Evolutionary conservation across 1,140 invertebrate species (phyloP).

Genomic region (Drosophila santomea): DNA sequence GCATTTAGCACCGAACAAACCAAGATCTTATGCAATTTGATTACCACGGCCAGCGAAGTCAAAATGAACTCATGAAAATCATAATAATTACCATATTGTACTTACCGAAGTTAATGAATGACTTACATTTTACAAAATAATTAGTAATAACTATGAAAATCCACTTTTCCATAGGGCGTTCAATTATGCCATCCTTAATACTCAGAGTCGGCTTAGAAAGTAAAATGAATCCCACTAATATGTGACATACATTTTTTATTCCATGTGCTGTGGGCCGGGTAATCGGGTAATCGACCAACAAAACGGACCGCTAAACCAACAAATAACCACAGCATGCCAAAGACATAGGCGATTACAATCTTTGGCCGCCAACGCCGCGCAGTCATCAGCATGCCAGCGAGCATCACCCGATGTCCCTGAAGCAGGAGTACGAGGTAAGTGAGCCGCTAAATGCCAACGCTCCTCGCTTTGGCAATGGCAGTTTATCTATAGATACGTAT

Average conservation of each 20-base stretch:
- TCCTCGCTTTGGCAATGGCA: not conserved
- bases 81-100: too few relatives aligned
- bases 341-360: constrained; percentile 87
- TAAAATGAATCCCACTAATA: not conserved
- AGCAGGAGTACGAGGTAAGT: constrained; percentile 88
- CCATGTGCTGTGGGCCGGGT: constrained; percentile 21
- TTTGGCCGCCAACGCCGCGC: constrained; percentile 87
- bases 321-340: constrained; percentile 85
- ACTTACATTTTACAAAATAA: too few relatives aligned
- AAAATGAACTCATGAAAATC: too few relatives aligned
- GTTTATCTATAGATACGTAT: constrained; percentile 51
- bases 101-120: too few relatives aligned
- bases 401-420: constrained; percentile 86
- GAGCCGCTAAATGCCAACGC: constrained; percentile 1
- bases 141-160: too few relatives aligned
- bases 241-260: constrained; percentile 23
- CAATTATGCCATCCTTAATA: not conserved
- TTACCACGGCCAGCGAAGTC: too few relatives aligned
- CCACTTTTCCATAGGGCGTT: too few relatives aligned
- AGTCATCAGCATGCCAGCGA: constrained; percentile 85
- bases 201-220: not conserved
- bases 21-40: too few relatives aligned
- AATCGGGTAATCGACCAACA: constrained; percentile 50
- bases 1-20: too few relatives aligned
- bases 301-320: constrained; percentile 10